A percentile compares a stretch with the other conserved stretches of the same genome.
These are phyloP conservation scores for Pseudanteris insignis DNA, from an alignment of 2,888 invertebrate genomes.

Conservation along the genomic window DNA sequence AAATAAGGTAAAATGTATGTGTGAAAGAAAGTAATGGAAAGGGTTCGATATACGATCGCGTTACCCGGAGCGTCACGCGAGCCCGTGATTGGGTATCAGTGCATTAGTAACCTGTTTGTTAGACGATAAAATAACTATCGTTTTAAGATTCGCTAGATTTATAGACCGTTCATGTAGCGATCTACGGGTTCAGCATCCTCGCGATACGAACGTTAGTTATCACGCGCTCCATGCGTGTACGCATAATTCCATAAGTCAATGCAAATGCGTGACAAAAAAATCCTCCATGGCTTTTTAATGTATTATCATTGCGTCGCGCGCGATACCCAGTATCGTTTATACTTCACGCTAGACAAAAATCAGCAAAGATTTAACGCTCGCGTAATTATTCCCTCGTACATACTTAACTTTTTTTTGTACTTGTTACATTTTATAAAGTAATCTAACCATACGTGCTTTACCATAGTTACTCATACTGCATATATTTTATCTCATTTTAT, in stretches of 20 bases:
- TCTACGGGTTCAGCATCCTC: conserved; percentile 34
- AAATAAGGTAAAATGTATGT: conserved; percentile 9
- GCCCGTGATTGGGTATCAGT: conserved; percentile 50
- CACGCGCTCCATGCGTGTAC: conserved; percentile 31
- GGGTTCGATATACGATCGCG: conserved; percentile 32
- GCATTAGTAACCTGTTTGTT: conserved; percentile 61
- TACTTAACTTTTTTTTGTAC: too few relatives aligned
- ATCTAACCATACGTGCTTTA: too few relatives aligned
- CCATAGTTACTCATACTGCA: too few relatives aligned
- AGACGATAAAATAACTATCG: conserved; percentile 57
- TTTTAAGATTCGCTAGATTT: conserved; percentile 58
- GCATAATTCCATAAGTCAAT: conserved; percentile 44
- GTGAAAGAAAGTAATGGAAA: conserved; percentile 34
- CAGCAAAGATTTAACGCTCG: conserved; percentile 1
- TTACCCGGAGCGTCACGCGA: conserved; percentile 52
- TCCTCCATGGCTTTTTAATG: conserved; percentile 13
- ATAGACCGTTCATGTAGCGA: conserved; percentile 52
- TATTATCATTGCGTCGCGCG: conserved; percentile 19
- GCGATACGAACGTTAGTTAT: conserved; percentile 32
- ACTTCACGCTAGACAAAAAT: conserved; percentile 7
- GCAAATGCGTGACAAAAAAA: conserved; percentile 20
- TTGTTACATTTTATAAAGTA: too few relatives aligned
- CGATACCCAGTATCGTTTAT: conserved; percentile 16
- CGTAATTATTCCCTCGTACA: too few relatives aligned
- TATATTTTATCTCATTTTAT: too few relatives aligned